Base-by-base conservation (phyloP, 2,888 invertebrate species). In the Mesoligia furuncula region DNA sequence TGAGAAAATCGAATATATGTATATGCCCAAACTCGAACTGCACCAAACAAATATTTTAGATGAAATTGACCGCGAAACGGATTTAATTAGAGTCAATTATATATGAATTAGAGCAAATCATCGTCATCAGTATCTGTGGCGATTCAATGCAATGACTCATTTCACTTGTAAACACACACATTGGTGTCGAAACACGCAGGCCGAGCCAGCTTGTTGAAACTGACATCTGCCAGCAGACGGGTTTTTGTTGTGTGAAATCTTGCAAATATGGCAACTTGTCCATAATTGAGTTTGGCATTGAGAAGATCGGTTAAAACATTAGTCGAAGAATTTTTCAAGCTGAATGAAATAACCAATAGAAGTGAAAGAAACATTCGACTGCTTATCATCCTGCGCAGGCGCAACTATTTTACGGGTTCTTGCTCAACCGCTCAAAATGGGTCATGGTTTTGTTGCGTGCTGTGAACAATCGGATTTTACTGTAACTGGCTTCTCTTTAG, bases 141-240 rank as follows among this genome's bases (percentile, higher is more conserved):
- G 79, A 82, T 81, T 75, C 64, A 54, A 66, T 64, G 77, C 73
- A 80, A 74, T 88, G 86, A 88, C 67, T 88, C 88, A 87, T 79
- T 79, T 72, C 67, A 81, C 68, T 77, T 83, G 81, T 87, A 83
- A 79, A 86, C 83, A 88, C 70, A 79, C 79, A 78, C 79, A 77
- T 68, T 61, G 45, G 68, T 86, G 76, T 79, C 79, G 83, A 75
- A 81, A 66, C 75, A 75, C 76, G 54, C 79, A 65, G 13, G 42
- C 54, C 75, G 66, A 61, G 69, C 36, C 61, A 69, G 74, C 62
- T 77, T 77, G 67, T 79, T 71, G 62, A 76, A 73, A 66, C 69
- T 59, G 77, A 75, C 85, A 80, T 83, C 83, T 77, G 78, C 73
- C 24, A 68, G 64, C 67, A 36, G 64, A 82, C 79, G 20, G 57